Evolutionary conservation across 2,113 vertebrate genomes (phyloP).

Genomic region (Upupa epops): DNA sequence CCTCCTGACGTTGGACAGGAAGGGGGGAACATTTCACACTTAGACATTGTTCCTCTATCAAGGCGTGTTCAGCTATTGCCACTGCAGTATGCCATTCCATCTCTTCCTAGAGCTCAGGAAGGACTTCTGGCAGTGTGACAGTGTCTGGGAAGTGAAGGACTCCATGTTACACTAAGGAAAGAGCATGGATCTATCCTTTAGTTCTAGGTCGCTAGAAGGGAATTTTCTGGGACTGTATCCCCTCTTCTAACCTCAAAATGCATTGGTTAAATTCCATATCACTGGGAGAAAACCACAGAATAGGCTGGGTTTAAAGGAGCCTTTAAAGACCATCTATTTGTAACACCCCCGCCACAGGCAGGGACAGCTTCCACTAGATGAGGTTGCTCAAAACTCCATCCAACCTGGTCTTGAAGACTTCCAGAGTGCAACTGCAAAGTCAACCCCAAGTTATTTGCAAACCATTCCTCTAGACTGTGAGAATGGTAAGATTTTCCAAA

Average conservation of each 20-base stretch:
- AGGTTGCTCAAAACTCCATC: neutral
- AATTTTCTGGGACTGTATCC: neutral
- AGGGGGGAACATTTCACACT: neutral
- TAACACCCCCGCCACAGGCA: fast-evolving
- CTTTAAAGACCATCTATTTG: neutral
- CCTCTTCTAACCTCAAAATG: neutral
- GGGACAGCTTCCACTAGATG: neutral
- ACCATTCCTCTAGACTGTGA: neutral
- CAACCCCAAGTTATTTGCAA: neutral
- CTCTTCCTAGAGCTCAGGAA: neutral
- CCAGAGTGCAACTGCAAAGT: neutral
- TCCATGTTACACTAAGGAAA: neutral
- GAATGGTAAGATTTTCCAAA: slow-evolving; percentile 34
- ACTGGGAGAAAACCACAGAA: neutral
- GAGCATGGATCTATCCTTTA: neutral
- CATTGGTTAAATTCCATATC: neutral
- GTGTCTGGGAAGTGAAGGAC: neutral
- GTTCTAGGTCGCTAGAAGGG: neutral
- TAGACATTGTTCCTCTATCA: neutral
- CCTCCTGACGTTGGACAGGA: neutral
- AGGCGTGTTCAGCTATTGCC: neutral
- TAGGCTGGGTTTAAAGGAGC: neutral
- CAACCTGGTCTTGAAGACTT: neutral
- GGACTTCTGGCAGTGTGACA: neutral
- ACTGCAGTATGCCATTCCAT: neutral